Percentiles rank a stretch among this genome's conserved stretches.
phyloP scores from a whole-genome alignment of 2,888 invertebrate species.

The Cremastinae sp. region DNA sequence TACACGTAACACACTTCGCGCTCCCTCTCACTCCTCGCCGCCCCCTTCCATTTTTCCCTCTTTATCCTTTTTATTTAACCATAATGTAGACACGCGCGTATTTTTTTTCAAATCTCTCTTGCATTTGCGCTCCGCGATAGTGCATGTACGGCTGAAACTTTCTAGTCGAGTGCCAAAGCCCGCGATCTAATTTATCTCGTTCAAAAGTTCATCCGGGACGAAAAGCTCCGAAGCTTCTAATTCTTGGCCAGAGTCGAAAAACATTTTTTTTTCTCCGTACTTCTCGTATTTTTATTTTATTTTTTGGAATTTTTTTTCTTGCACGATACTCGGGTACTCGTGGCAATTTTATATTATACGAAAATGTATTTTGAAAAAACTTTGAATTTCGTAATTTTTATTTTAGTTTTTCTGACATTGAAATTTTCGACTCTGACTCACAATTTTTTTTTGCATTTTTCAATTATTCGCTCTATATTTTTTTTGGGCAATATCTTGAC shows the following conservation, averaged over 20 bases:
- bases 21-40: constrained; percentile 31
- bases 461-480: too few relatives aligned
- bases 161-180: constrained; percentile 68
- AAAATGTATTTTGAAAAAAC: too few relatives aligned
- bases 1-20: constrained; percentile 40
- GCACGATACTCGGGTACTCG: too few relatives aligned
- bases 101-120: constrained; percentile 31
- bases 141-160: constrained; percentile 69
- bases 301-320: too few relatives aligned
- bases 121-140: constrained; percentile 48
- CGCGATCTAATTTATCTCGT: constrained; percentile 71
- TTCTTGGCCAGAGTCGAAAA: background rate
- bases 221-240: too few relatives aligned
- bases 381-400: too few relatives aligned
- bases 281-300: too few relatives aligned
- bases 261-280: constrained; percentile 2
- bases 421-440: background rate
- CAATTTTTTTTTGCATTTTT: too few relatives aligned
- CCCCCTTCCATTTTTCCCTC: background rate
- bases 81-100: too few relatives aligned
- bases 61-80: constrained; percentile 6
- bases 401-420: too few relatives aligned
- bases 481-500: too few relatives aligned
- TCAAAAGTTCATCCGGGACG: constrained; percentile 55
- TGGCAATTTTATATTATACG: too few relatives aligned